These are phyloP conservation scores for Steatocranus sp. DNA, from an alignment of 2,797 vertebrate species.

Conservation along the genomic window DNA sequence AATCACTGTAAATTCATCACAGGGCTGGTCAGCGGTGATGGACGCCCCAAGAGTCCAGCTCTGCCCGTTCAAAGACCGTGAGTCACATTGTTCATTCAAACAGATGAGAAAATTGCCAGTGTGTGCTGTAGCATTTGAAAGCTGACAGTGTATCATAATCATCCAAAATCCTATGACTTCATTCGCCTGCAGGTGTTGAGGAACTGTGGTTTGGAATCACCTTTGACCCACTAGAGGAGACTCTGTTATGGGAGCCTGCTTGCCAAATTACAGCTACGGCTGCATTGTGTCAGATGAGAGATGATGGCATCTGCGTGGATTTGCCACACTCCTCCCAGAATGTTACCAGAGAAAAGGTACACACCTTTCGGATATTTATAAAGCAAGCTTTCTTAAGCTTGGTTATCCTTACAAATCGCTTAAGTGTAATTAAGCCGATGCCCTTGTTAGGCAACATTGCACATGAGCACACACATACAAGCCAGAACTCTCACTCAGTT, in stretches of 20 bases:
- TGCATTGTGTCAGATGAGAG: slow-evolving; percentile 54
- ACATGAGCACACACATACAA: not conserved
- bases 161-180: not conserved
- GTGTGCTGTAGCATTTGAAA: not conserved
- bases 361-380: not conserved
- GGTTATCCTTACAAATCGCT: not conserved
- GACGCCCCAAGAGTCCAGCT: slow-evolving; percentile 83
- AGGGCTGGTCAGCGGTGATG: slow-evolving; percentile 83
- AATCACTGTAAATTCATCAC: not conserved
- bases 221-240: slow-evolving; percentile 61
- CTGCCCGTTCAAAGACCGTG: slow-evolving; percentile 87
- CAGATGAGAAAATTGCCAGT: accelerated
- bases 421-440: not conserved
- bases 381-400: not conserved
- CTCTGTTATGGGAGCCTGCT: slow-evolving; percentile 64
- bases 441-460: not conserved
- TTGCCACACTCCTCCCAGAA: slow-evolving; percentile 50
- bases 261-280: slow-evolving; percentile 55
- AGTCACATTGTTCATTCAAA: slow-evolving; percentile 38
- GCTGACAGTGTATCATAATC: not conserved
- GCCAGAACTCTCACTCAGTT: not conserved
- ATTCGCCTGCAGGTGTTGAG: slow-evolving; percentile 47
- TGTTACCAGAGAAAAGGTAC: slow-evolving; percentile 60
- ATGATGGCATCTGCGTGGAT: slow-evolving; percentile 41
- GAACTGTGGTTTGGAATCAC: slow-evolving; percentile 73